Evolutionary conservation across 2,797 vertebrate species (phyloP), one percentile per base, ranked within the genome.

Genomic region (Liasis olivaceus): DNA sequence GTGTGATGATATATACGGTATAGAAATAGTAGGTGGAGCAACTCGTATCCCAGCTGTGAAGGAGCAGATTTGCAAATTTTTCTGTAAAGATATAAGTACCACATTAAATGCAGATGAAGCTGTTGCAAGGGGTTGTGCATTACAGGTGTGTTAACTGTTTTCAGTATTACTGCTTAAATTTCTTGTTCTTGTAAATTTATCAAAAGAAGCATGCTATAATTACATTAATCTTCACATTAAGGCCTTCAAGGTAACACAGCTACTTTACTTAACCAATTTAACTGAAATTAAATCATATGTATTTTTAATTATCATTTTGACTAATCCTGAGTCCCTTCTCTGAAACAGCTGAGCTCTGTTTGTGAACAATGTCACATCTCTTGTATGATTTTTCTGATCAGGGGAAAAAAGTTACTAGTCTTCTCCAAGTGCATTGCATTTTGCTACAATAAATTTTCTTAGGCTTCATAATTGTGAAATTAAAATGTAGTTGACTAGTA

Each of bases 71-170:
- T 95, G 96, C 86, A 98, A 95, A 90, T 98, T 98, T 93, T 98
- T 98, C 94, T 96, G 96, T 95, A 98, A 98, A 96, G 98, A 98
- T 85, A 97, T 98, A 95, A 98, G 98, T 94, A 98, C 98, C 94
- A 98, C 98, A 0, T 94, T 98, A 93, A 98, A 98, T 92, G 98
- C 98, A 87, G 98, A 98, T 93, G 98, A 98, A 97, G 98, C 98
- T 94, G 98, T 98, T 89, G 98, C 98, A 92, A 97, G 98, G 96
- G 98, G 98, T 90, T 98, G 98, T 97, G 98, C 98, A 62, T 96
- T 98, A 94, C 98, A 98, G 98, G 98, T 98, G 94, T 92, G 93
- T 94, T 94, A 92, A 56, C 0, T 26, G 26, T 9, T 85, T 92
- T 92, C n/a, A 9, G 6, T 69, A 88, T 42, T 91, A 89, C 92